phyloP scores from a whole-genome alignment of 2,113 vertebrate genomes.

The Etheostoma cragini region DNA sequence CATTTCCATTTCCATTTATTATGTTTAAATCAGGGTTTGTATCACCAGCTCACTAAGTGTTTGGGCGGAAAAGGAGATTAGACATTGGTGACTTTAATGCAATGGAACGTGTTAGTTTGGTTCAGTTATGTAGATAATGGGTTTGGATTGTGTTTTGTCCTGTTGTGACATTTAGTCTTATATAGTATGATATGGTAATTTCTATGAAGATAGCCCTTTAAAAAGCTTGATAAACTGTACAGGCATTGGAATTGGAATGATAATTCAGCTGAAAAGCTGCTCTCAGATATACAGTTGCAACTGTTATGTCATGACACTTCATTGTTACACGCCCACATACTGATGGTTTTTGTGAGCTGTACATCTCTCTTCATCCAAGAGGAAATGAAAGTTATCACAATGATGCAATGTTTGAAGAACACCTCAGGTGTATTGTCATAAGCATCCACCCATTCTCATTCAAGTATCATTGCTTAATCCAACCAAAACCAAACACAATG shows the following conservation, averaged over 20 bases:
- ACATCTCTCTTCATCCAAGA: neutral
- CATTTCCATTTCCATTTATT: too few relatives aligned
- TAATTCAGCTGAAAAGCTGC: neutral
- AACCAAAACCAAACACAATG: neutral
- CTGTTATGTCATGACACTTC: neutral
- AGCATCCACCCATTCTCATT: neutral
- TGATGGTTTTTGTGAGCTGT: neutral
- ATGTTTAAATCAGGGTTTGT: too few relatives aligned
- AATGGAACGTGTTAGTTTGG: too few relatives aligned
- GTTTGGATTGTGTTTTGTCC: neutral
- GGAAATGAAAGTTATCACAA: slow-evolving; percentile 45
- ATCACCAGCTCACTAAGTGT: too few relatives aligned
- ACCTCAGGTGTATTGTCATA: neutral
- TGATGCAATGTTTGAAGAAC: slow-evolving; percentile 45
- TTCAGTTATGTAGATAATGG: too few relatives aligned
- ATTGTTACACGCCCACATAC: slow-evolving; percentile 2
- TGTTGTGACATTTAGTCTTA: neutral
- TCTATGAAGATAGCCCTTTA: neutral
- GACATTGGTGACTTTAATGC: too few relatives aligned
- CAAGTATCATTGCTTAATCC: neutral
- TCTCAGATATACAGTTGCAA: neutral
- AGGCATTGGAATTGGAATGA: neutral
- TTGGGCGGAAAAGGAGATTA: too few relatives aligned
- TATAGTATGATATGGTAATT: neutral
- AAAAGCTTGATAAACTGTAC: neutral